Evolutionary conservation across 2,113 vertebrate genomes (phyloP).

Genomic region (Brachypodius melanocephalos): DNA sequence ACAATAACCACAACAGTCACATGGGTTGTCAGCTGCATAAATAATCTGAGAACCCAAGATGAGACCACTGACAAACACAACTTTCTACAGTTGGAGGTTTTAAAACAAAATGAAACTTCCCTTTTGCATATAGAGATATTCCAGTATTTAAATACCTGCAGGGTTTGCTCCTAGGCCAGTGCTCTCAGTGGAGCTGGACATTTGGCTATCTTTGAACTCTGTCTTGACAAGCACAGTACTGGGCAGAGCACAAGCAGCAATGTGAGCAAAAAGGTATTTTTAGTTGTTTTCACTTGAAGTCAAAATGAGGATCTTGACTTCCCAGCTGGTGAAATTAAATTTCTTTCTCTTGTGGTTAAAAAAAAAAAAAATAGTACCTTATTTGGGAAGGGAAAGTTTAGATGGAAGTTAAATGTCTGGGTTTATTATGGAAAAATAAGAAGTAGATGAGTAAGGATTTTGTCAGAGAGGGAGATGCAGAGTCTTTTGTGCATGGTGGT

Average conservation of each 20-base stretch:
- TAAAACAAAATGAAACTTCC: not conserved
- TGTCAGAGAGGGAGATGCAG: constrained; percentile 1
- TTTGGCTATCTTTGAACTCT: not conserved
- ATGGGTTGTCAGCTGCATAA: not conserved
- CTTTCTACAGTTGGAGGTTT: not conserved
- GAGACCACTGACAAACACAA: not conserved
- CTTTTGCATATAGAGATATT: not conserved
- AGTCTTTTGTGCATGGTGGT: constrained; percentile 1
- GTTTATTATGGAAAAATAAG: not conserved
- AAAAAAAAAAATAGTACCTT: not conserved
- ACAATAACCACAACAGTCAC: not conserved
- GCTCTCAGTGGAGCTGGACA: not conserved
- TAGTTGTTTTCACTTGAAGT: constrained; percentile 25
- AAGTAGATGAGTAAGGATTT: not conserved
- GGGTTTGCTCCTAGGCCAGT: not conserved
- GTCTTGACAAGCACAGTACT: not conserved
- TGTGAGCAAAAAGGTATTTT: constrained; percentile 27
- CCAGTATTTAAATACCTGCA: not conserved
- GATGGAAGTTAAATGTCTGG: not conserved
- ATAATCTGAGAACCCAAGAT: not conserved
- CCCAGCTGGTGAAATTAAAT: not conserved
- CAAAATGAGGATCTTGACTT: constrained; percentile 28
- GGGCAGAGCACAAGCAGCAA: not conserved
- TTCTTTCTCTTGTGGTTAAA: not conserved
- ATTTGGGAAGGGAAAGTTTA: not conserved